Base-by-base conservation (phyloP, 2,888 invertebrate genomes). In the Melinaea marsaeus region DNA sequence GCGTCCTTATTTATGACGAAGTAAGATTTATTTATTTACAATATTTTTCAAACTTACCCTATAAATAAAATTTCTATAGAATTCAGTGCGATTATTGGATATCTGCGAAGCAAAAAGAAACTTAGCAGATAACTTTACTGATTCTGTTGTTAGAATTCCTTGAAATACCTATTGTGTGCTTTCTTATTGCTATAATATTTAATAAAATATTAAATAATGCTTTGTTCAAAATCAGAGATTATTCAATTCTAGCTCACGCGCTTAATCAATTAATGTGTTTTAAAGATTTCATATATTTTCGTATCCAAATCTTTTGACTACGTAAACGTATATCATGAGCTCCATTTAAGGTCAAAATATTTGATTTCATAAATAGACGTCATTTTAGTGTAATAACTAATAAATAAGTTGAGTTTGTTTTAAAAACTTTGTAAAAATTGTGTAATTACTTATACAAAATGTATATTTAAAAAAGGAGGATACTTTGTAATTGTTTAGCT, bases 201-300 rank as follows among this genome's bases (percentile, higher is more conserved):
- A 32, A 32, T 51, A 51, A 51, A 22, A 51, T 32, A 51, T 32
- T 2, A 51, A 51, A 51, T 51, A 51, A 51, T 51, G 22, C 51
- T 51, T 51, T 51, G 51, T 51, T 51, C 32, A 22, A 51, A 51
- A 42, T 4, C 11, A 32, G 22, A 32, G 32, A 1, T 51, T 51
- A 51, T 51, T 51, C 51, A 22, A 22, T 22, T 22, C 22, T 22
- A 22, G 22, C 22, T n/a, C 32, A 7, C n/a, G 32, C 22, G 32
- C 51, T 51, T 51, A 51, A 51, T 51, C 51, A 22, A 9, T 3
- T 51, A 51, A 51, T 51, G 51, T 51, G 51, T 51, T 51, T 51
- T 51, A 51, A 51, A 51, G 3, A 51, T 22, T 32, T 22, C 22
- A 22, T 22, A 32, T 32, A 32, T 32, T 51, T 11, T 51, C 11